Percentiles rank a stretch among this genome's conserved stretches.
Conservation (phyloP, 2,797 vertebrate genomes). For the Botia almorhae region DNA sequence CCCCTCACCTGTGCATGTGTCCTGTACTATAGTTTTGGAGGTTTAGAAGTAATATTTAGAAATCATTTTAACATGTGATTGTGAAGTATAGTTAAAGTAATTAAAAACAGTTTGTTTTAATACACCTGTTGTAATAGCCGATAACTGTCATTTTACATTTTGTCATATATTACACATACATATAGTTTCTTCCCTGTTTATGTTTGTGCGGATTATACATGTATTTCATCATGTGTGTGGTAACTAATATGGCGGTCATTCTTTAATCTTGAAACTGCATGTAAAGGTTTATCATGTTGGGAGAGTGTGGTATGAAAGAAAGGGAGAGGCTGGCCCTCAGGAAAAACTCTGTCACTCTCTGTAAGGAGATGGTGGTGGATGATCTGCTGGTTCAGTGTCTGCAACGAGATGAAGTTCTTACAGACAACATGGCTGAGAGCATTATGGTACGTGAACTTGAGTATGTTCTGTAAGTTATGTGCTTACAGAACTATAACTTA, state of each 20-base stretch:
- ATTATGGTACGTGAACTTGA: conserved; percentile 70
- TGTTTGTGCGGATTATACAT: no score
- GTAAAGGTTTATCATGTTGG: conserved; percentile 66
- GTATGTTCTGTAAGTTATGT: background rate
- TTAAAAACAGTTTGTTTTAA: background rate
- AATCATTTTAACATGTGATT: no score
- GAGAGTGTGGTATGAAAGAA: conserved; percentile 75
- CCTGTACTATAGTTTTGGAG: no score
- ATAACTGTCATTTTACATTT: background rate
- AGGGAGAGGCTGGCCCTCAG: conserved; percentile 66
- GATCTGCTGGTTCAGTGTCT: conserved; percentile 76
- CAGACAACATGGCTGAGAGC: conserved; percentile 77
- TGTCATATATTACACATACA: background rate
- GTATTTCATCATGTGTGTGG: background rate
- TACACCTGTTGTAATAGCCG: background rate
- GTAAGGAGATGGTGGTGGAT: conserved; percentile 79
- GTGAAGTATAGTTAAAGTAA: background rate
- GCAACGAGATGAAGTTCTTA: conserved; percentile 75
- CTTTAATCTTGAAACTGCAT: background rate
- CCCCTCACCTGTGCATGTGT: background rate
- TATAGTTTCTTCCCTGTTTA: background rate
- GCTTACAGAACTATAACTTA: no score
- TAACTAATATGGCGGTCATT: background rate
- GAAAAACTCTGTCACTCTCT: conserved; percentile 66
- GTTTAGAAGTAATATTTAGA: no score